phyloP scores from a whole-genome alignment of 2,888 invertebrate species.

The Emesis furor region DNA sequence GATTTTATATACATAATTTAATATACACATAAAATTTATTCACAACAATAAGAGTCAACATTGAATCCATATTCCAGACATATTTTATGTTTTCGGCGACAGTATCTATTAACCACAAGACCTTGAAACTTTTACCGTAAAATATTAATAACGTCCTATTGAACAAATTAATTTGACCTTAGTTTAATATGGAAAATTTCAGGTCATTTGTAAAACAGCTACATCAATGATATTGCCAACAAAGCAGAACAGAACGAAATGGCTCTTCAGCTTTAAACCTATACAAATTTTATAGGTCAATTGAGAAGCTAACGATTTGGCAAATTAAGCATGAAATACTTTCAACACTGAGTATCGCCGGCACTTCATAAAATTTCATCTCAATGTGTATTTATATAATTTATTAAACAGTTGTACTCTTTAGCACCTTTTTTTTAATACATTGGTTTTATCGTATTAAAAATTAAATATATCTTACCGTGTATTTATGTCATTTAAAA shows the following conservation, averaged over 20 bases:
- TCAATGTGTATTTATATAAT: too few relatives aligned
- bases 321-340: too few relatives aligned
- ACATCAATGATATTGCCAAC: conserved; percentile 16
- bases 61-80: not conserved
- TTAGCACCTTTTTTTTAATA: too few relatives aligned
- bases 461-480: too few relatives aligned
- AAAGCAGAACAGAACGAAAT: conserved; percentile 1
- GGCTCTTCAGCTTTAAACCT: not conserved
- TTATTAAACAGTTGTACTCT: too few relatives aligned
- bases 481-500: too few relatives aligned
- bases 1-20: too few relatives aligned
- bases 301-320: not conserved
- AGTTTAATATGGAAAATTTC: not conserved
- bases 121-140: conserved; percentile 14
- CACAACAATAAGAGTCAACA: too few relatives aligned
- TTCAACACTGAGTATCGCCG: too few relatives aligned
- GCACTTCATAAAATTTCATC: too few relatives aligned
- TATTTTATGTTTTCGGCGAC: conserved; percentile 15
- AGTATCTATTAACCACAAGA: not conserved
- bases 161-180: conserved; percentile 36
- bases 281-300: not conserved
- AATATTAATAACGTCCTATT: conserved; percentile 18
- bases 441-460: too few relatives aligned
- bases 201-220: not conserved
- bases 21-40: too few relatives aligned